Conservation (phyloP, 2,113 vertebrate genomes). For the Caloenas nicobarica region DNA sequence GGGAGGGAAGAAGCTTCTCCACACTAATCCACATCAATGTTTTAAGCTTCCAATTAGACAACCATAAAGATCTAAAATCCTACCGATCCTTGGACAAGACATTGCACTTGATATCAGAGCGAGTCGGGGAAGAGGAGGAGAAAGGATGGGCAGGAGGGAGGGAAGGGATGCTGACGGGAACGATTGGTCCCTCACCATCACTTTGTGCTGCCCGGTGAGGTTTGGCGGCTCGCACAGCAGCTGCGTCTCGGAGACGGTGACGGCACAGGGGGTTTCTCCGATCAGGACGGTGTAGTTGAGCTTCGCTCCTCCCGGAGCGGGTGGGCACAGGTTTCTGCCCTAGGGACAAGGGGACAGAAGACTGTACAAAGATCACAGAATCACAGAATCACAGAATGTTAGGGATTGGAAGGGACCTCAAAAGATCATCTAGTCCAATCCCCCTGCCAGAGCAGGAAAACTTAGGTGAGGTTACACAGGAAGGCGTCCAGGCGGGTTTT, state of each 20-base stretch:
- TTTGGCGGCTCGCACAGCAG: conserved; percentile 95
- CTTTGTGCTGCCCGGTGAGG: conserved; percentile 94
- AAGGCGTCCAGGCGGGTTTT: no score
- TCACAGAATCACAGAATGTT: no score
- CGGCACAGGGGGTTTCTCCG: conserved; percentile 91
- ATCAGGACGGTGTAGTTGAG: conserved; percentile 97
- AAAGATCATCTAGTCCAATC: no score
- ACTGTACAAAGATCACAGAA: neutral
- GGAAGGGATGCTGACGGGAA: neutral
- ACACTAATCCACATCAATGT: neutral
- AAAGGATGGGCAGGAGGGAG: neutral
- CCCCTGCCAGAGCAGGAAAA: no score
- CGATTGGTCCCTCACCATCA: conserved; percentile 77
- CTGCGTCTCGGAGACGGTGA: conserved; percentile 95
- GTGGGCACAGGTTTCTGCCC: conserved; percentile 97
- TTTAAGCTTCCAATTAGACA: neutral
- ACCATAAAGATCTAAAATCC: neutral
- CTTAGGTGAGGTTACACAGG: no score
- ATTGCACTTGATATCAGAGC: accelerated
- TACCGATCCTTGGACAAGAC: neutral
- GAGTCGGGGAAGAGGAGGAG: neutral
- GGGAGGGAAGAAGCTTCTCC: neutral
- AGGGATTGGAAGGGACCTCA: no score
- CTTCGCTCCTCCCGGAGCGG: conserved; percentile 89
- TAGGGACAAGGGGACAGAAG: conserved; percentile 65